phyloP scores from a whole-genome alignment of 1,140 invertebrate genomes.

The Gryon sp. region DNA sequence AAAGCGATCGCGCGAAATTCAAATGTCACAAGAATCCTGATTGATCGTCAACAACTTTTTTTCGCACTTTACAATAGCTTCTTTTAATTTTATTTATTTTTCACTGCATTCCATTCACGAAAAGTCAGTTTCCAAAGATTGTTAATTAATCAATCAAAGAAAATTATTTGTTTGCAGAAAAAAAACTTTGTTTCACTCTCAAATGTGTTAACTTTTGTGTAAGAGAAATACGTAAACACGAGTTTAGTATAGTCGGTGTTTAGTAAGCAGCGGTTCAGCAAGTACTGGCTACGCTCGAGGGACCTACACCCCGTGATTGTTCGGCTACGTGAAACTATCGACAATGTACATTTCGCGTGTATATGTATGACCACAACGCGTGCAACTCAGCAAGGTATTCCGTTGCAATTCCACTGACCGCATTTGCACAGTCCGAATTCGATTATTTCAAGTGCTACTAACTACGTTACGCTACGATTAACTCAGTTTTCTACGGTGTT shows the following conservation, averaged over 20 bases:
- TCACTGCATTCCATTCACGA: too few relatives aligned
- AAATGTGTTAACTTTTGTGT: too few relatives aligned
- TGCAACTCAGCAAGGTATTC: conserved; percentile 46
- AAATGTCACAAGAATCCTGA: too few relatives aligned
- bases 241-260: conserved; percentile 52
- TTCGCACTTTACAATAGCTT: too few relatives aligned
- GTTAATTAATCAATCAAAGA: too few relatives aligned
- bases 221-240: too few relatives aligned
- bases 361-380: conserved; percentile 34
- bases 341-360: conserved; percentile 55
- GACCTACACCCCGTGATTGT: conserved; percentile 63
- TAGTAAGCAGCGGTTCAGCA: conserved; percentile 58
- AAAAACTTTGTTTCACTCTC: too few relatives aligned
- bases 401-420: conserved; percentile 61
- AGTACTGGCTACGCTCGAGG: conserved; percentile 61
- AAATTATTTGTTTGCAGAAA: too few relatives aligned
- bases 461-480: conserved; percentile 64
- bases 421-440: conserved; percentile 58
- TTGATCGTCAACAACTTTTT: too few relatives aligned
- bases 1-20: too few relatives aligned
- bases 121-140: too few relatives aligned
- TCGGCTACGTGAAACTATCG: conserved; percentile 62
- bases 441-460: conserved; percentile 64
- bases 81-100: too few relatives aligned
- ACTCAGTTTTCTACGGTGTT: conserved; percentile 49